Evolutionary conservation across 2,888 invertebrate species (phyloP).

Genomic region (Drosophila multiciliata): DNA sequence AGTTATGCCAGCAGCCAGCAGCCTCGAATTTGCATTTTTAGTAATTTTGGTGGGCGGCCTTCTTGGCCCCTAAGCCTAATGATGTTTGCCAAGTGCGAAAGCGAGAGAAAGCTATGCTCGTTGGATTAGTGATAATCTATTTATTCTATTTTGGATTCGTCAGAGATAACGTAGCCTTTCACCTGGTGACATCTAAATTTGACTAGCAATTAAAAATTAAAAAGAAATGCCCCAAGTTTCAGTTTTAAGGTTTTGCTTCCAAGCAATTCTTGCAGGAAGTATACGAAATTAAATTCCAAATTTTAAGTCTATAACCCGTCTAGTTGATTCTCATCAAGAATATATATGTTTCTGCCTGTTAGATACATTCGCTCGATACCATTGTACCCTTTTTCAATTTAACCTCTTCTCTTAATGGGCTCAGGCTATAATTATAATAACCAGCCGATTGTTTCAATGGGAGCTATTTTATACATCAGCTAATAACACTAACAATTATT

Average conservation of each 20-base stretch:
- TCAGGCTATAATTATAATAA: background rate
- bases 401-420: background rate
- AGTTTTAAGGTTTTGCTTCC: too few relatives aligned
- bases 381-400: background rate
- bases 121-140: slow-evolving; percentile 7
- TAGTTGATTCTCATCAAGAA: background rate
- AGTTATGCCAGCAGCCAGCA: slow-evolving; percentile 37
- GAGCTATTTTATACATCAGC: background rate
- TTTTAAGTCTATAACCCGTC: background rate
- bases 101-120: slow-evolving; percentile 3
- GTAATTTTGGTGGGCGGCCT: background rate
- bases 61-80: slow-evolving; percentile 27
- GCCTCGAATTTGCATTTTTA: slow-evolving; percentile 37
- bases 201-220: background rate
- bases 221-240: too few relatives aligned
- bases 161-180: background rate
- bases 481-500: background rate
- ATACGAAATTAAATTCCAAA: background rate
- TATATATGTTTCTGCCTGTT: background rate
- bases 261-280: background rate
- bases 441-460: background rate
- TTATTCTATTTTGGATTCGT: background rate
- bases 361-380: background rate
- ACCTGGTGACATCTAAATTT: background rate
- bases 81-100: slow-evolving; percentile 10